Evolutionary conservation across 2,113 vertebrate genomes (phyloP).

Genomic region (Pelobates fuscus): DNA sequence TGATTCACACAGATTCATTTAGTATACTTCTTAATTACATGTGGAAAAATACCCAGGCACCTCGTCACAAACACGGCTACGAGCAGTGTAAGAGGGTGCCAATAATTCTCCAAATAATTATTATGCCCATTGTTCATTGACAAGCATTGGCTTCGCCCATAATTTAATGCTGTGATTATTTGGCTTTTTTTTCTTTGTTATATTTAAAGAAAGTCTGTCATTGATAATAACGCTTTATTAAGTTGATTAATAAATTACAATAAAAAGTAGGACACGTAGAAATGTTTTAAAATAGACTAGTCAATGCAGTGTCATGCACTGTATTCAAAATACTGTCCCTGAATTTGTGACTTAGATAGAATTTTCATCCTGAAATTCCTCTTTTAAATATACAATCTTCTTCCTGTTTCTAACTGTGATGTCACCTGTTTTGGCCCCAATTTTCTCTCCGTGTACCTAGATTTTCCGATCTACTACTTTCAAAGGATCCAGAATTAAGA

Average conservation of each 20-base stretch:
- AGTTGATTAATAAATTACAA: background rate
- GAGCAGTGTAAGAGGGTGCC: background rate
- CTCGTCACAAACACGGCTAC: background rate
- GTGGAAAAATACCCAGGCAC: background rate
- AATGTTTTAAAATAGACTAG: too few relatives aligned
- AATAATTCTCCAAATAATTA: background rate
- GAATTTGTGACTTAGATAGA: too few relatives aligned
- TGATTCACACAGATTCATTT: background rate
- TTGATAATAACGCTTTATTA: background rate
- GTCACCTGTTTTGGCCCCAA: too few relatives aligned
- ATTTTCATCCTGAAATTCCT: too few relatives aligned
- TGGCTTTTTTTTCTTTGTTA: background rate
- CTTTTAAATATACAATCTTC: too few relatives aligned
- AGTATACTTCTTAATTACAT: background rate
- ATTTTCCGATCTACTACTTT: too few relatives aligned
- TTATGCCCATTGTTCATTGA: background rate
- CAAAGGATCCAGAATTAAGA: too few relatives aligned
- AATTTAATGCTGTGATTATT: background rate
- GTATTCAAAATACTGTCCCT: too few relatives aligned
- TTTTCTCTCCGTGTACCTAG: too few relatives aligned
- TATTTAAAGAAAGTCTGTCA: background rate
- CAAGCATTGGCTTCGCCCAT: background rate
- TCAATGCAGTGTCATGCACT: too few relatives aligned
- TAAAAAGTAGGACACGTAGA: too few relatives aligned
- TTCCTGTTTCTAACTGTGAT: too few relatives aligned